phyloP scores from a whole-genome alignment of 2,113 vertebrate species.

The Poeciliopsis occidentalis region DNA sequence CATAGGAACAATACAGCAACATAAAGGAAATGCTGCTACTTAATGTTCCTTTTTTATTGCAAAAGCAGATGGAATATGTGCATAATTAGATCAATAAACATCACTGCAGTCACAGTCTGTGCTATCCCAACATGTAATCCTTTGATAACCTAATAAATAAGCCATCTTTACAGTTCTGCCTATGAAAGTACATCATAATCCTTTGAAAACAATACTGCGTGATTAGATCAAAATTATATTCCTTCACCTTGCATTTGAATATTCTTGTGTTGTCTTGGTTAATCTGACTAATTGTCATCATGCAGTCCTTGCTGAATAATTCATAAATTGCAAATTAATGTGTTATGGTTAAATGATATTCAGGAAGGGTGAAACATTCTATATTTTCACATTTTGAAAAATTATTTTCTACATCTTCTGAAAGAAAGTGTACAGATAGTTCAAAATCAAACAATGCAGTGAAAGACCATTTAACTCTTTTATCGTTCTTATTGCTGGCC shows the following conservation, averaged over 20 bases:
- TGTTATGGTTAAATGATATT: slow-evolving; percentile 7
- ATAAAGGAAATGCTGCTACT: neutral
- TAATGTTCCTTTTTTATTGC: slow-evolving; percentile 7
- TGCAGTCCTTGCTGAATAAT: slow-evolving; percentile 10
- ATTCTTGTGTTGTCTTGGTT: neutral
- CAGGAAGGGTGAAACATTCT: neutral
- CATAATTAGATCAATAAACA: slow-evolving; percentile 10
- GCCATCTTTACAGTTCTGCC: slow-evolving; percentile 4
- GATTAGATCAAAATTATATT: slow-evolving; percentile 14
- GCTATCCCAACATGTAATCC: slow-evolving; percentile 1
- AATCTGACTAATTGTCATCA: slow-evolving; percentile 7
- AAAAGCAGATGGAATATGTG: neutral
- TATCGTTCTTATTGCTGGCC: neutral
- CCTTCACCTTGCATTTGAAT: slow-evolving; percentile 10
- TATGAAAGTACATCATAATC: neutral
- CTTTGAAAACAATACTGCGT: neutral
- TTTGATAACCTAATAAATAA: slow-evolving; percentile 13
- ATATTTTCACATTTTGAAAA: neutral
- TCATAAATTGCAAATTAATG: slow-evolving; percentile 12
- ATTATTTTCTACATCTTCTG: neutral
- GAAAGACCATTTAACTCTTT: neutral
- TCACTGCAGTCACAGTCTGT: slow-evolving; percentile 3
- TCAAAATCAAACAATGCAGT: neutral
- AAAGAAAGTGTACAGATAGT: neutral
- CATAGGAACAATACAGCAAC: neutral